Percentiles rank a stretch among this genome's conserved stretches.
phyloP scores from a whole-genome alignment of 2,888 invertebrate genomes.

The Luperina nickerlii region DNA sequence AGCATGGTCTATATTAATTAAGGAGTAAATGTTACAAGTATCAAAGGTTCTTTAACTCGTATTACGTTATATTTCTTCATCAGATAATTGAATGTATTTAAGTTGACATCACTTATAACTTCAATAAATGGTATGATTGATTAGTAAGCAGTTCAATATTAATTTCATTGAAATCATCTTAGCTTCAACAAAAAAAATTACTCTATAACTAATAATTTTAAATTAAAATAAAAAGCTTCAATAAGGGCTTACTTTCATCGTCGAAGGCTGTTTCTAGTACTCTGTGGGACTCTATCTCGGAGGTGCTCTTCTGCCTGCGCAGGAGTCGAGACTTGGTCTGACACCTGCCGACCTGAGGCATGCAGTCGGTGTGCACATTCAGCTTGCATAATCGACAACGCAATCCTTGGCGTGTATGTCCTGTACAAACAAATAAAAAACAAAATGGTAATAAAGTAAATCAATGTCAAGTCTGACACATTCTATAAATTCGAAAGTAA shows the following conservation, averaged over 20 bases:
- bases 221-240: conserved; percentile 5
- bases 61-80: conserved; percentile 12
- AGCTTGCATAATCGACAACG: conserved; percentile 97
- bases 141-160: conserved; percentile 40
- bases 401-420: conserved; percentile 97
- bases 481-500: neutral
- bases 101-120: conserved; percentile 11
- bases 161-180: conserved; percentile 17
- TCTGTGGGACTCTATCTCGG: conserved; percentile 93
- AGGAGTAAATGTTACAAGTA: conserved; percentile 37
- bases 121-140: conserved; percentile 14
- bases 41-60: conserved; percentile 6
- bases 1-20: conserved; percentile 62
- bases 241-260: conserved; percentile 94
- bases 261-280: conserved; percentile 91
- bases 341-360: conserved; percentile 95
- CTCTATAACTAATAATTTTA: neutral
- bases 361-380: conserved; percentile 97
- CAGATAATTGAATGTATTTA: conserved; percentile 1
- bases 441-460: neutral
- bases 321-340: conserved; percentile 96
- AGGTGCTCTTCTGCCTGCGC: conserved; percentile 96
- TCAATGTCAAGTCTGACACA: conserved; percentile 32
- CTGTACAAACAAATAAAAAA: conserved; percentile 81
- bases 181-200: neutral